phyloP scores from a whole-genome alignment of 23 tunicate genomes.

The Ciona savignyi region DNA sequence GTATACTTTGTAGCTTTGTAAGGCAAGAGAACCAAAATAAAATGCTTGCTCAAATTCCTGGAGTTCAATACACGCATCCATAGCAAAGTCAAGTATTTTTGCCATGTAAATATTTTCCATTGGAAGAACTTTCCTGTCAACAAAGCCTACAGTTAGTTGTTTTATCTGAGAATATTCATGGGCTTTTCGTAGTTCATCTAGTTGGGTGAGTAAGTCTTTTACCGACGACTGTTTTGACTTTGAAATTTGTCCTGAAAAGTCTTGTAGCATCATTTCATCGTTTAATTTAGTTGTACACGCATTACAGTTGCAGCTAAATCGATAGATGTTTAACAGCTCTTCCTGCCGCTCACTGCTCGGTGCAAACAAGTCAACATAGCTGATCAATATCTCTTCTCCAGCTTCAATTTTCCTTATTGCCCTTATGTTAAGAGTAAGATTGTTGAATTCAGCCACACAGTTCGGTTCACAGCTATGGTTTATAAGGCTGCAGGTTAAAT shows the following conservation, averaged over 20 bases:
- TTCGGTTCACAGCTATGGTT: conserved; percentile 82
- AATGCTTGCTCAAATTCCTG: conserved; percentile 56
- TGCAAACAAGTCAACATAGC: conserved; percentile 54
- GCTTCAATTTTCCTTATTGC: conserved; percentile 31
- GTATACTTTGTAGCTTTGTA: conserved; percentile 55
- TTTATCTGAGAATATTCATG: conserved; percentile 25
- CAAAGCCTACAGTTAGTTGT: conserved; percentile 30
- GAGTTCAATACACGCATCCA: conserved; percentile 57
- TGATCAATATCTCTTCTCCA: too few species aligned
- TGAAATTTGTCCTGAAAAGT: too few species aligned
- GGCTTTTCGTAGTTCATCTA: conserved; percentile 22
- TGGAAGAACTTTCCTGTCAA: conserved; percentile 59
- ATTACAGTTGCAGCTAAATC: conserved; percentile 46
- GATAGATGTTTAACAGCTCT: conserved; percentile 52
- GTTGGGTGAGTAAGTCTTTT: conserved; percentile 30
- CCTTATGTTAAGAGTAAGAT: conserved; percentile 28
- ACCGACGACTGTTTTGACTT: conserved; percentile 51
- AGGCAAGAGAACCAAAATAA: conserved; percentile 40
- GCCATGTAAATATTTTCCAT: conserved; percentile 77
- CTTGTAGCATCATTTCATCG: conserved; percentile 53
- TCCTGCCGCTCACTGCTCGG: conserved; percentile 62
- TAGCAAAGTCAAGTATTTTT: conserved; percentile 67
- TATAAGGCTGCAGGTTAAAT: conserved; percentile 79
- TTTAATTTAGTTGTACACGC: conserved; percentile 20
- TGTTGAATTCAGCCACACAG: conserved; percentile 60